Conservation (phyloP, 2,113 vertebrate species). For the Hippocampus comes region DNA sequence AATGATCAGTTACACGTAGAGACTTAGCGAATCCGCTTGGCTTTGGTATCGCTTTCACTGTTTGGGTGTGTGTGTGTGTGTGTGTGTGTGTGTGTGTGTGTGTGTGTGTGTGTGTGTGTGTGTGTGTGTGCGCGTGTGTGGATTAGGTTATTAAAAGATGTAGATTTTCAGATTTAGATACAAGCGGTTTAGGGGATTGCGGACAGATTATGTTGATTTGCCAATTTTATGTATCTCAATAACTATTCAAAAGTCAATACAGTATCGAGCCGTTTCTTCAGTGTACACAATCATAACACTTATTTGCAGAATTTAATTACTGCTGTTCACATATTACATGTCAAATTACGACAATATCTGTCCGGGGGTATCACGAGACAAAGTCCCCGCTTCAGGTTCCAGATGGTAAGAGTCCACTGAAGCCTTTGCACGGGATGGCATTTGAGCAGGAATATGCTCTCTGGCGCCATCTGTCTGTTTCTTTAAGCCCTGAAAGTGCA, state of each 20-base stretch:
- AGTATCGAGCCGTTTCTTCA: not conserved
- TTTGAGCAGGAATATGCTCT: conserved; percentile 9
- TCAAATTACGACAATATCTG: not conserved
- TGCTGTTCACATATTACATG: not conserved
- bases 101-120: too few relatives aligned
- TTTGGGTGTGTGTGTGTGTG: too few relatives aligned
- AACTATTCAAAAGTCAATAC: conserved; percentile 1
- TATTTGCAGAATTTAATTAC: not conserved
- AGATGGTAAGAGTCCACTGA: conserved; percentile 33
- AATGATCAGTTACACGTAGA: not conserved
- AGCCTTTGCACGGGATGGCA: conserved; percentile 15
- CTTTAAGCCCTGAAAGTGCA: not conserved
- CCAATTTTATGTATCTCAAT: conserved; percentile 13
- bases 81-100: too few relatives aligned
- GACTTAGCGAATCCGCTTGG: not conserved
- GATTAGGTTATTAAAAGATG: conserved; percentile 27
- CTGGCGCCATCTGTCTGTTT: conserved; percentile 48
- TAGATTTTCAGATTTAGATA: conserved; percentile 24
- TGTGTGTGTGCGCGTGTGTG: not conserved
- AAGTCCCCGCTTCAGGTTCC: conserved; percentile 29
- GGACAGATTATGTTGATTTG: conserved; percentile 34
- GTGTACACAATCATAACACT: not conserved
- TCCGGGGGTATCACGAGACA: not conserved
- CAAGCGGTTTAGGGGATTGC: conserved; percentile 36
- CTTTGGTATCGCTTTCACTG: not conserved